Conservation (phyloP, 2,888 invertebrate genomes). For the Zygothrica quintamaculata region DNA sequence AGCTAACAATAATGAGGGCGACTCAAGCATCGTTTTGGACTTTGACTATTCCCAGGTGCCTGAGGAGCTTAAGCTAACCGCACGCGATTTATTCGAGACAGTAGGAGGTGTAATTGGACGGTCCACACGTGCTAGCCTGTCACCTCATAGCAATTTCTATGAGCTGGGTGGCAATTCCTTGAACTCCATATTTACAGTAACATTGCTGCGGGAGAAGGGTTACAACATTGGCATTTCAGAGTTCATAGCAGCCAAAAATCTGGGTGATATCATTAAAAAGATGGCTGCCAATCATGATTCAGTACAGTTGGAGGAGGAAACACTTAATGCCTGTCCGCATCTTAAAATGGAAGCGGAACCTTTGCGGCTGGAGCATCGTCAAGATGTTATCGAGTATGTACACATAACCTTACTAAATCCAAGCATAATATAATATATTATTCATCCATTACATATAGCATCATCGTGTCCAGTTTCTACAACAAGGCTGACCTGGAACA, state of each 20-base stretch:
- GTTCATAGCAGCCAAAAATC: constrained; percentile 89
- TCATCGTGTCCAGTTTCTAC: constrained; percentile 93
- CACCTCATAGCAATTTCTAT: constrained; percentile 90
- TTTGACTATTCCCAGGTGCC: constrained; percentile 89
- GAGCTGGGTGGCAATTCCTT: constrained; percentile 94
- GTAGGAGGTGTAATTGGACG: constrained; percentile 90
- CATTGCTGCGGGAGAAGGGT: constrained; percentile 90
- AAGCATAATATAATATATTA: background rate
- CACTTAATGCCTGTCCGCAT: constrained; percentile 78
- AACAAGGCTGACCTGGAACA: constrained; percentile 93
- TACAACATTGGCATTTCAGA: constrained; percentile 93
- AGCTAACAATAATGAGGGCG: constrained; percentile 87
- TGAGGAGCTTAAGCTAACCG: constrained; percentile 86
- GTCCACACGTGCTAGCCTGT: constrained; percentile 87
- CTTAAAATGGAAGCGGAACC: constrained; percentile 81
- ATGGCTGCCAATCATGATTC: constrained; percentile 84
- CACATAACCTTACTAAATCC: background rate
- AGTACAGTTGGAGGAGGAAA: constrained; percentile 80
- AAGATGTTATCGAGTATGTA: constrained; percentile 89
- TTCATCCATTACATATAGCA: constrained; percentile 85
- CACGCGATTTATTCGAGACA: constrained; percentile 89
- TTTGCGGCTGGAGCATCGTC: constrained; percentile 86
- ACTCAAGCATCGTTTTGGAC: constrained; percentile 86
- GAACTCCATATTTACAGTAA: constrained; percentile 93
- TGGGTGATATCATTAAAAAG: constrained; percentile 89